phyloP scores from a whole-genome alignment of 2,888 invertebrate genomes.

The Aphidoletes aphidimyza region DNA sequence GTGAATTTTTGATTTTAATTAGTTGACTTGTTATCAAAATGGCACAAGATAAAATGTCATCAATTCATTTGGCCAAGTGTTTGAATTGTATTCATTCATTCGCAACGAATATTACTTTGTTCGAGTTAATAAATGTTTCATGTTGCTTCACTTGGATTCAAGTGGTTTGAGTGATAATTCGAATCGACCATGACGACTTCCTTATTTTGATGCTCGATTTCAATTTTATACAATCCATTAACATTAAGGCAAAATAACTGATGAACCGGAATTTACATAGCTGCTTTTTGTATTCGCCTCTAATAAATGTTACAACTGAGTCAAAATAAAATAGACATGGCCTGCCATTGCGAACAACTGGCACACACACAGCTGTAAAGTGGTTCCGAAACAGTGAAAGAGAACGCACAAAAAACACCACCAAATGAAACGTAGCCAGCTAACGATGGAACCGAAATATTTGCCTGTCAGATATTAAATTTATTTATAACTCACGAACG shows the following conservation, averaged over 20 bases:
- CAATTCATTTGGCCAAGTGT: not conserved
- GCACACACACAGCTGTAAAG: no score
- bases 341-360: not conserved
- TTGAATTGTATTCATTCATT: no score
- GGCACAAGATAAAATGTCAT: not conserved
- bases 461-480: slow-evolving; percentile 8
- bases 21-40: not conserved
- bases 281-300: not conserved
- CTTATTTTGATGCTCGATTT: no score
- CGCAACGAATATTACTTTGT: no score
- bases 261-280: not conserved
- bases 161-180: no score
- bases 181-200: no score
- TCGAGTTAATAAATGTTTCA: no score
- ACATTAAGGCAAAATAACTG: not conserved
- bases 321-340: not conserved
- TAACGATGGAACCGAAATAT: not conserved
- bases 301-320: not conserved
- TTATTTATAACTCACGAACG: slow-evolving; percentile 37
- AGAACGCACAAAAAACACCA: not conserved
- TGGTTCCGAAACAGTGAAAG: not conserved
- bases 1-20: slow-evolving; percentile 6
- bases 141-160: no score
- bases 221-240: no score
- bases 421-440: not conserved